Evolutionary conservation across 2,888 invertebrate species (phyloP).

Genomic region (Mythimna lalbum): DNA sequence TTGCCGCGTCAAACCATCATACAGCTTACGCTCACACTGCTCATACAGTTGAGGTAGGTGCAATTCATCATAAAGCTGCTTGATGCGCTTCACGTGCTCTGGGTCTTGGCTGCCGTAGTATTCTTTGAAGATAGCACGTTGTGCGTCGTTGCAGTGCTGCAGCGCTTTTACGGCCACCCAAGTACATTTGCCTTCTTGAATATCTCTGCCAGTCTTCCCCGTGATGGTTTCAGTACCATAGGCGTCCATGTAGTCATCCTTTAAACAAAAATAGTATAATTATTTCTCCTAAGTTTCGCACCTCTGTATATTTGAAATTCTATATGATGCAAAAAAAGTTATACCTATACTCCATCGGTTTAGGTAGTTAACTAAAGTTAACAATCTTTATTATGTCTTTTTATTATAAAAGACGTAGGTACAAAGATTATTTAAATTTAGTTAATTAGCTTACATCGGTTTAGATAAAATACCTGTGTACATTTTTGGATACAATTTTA

Average conservation of each 20-base stretch:
- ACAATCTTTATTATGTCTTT: too few species aligned
- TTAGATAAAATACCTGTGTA: too few species aligned
- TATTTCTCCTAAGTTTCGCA: too few species aligned
- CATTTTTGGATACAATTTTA: too few species aligned
- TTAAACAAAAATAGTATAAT: not conserved
- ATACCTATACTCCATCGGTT: too few species aligned
- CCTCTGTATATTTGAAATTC: too few species aligned
- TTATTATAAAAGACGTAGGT: too few species aligned
- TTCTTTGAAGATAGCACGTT: conserved; percentile 88
- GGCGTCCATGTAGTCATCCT: conserved; percentile 40
- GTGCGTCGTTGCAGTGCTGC: conserved; percentile 92
- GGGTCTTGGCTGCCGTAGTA: conserved; percentile 93
- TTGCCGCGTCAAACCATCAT: conserved; percentile 16
- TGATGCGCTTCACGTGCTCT: conserved; percentile 88
- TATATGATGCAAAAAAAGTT: too few species aligned
- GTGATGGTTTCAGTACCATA: not conserved
- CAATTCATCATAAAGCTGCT: conserved; percentile 89
- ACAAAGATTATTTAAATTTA: too few species aligned
- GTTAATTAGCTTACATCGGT: too few species aligned
- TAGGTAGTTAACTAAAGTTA: too few species aligned
- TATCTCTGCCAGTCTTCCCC: conserved; percentile 93
- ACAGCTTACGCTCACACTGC: conserved; percentile 2
- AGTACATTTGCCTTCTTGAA: conserved; percentile 97
- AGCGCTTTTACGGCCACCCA: conserved; percentile 96
- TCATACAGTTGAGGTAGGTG: conserved; percentile 80